Evolutionary conservation across 2,888 invertebrate genomes (phyloP), one percentile per base, ranked within the genome.

Genomic region (Yponomeuta sedellus): DNA sequence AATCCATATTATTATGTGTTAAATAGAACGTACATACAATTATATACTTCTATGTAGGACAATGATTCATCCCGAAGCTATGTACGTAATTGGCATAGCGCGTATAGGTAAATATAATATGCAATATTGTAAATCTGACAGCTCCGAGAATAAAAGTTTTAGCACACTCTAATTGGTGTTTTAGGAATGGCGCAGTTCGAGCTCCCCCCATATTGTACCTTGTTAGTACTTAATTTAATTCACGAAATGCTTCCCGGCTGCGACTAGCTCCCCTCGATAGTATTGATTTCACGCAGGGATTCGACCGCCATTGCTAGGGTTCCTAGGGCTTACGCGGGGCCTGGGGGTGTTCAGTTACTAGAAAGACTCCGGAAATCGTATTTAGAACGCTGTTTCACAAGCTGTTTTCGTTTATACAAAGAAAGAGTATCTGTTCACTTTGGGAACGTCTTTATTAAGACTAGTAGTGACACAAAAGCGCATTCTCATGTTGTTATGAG

Each of bases 271-370:
- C 84, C 83, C 83, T 80, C 77, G 71, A 67, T 69, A 71, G 75
- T 85, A 86, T 86, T 76, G 87, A 87, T 86, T 81, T 75, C 52
- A 39, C 39, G 70, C 34, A 34, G 34, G 34, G 34, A 34, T 34
- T 34, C 34, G 34, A 73, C 73, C 72, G 69, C 72, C 74, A 70
- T 74, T 78, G 72, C 75, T 78, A 83, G 82, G 79, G 76, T 77
- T 76, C 80, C 85, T 85, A 85, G 81, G 73, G 73, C 70, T 74
- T 75, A 68, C 71, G 67, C 66, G 66, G n/a, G n/a, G 40, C 3
- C 63, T 39, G 39, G 20, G 63, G 40, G 63, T n/a, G 63, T 44
- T 52, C 12, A 12, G 12, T 63, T 40, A 44, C 44, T 11, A 22
- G 63, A 22, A 52, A 16, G 22, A 59, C 2, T 22, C 5, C 8